phyloP scores from a whole-genome alignment of 2,113 vertebrate species.

The Marmota flaviventris region DNA sequence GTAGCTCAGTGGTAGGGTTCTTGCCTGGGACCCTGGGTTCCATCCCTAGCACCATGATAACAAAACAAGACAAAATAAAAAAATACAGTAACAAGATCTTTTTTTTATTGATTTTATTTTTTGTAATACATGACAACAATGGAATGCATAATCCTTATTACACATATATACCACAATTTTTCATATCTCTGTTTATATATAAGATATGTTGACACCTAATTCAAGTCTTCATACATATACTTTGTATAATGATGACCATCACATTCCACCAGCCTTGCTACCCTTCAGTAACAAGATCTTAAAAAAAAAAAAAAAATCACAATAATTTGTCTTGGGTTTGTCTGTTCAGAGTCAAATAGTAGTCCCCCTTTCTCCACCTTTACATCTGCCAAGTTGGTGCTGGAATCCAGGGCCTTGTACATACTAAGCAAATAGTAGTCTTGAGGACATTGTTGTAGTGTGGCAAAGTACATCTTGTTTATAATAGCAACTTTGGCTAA shows the following conservation, averaged over 20 bases:
- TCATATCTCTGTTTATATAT: too few species aligned
- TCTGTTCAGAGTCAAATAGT: background rate
- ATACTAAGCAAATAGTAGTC: background rate
- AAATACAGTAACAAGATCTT: background rate
- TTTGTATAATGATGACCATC: too few species aligned
- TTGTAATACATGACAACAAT: too few species aligned
- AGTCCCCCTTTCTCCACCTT: background rate
- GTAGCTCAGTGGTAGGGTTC: background rate
- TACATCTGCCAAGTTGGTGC: background rate
- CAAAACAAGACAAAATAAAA: background rate
- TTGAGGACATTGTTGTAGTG: background rate
- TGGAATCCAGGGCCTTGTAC: background rate
- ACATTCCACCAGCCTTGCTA: too few species aligned
- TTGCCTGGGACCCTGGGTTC: background rate
- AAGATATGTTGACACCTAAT: too few species aligned
- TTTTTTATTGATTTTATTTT: too few species aligned
- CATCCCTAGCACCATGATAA: too few species aligned
- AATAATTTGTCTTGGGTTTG: background rate
- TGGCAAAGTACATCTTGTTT: background rate
- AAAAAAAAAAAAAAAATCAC: background rate
- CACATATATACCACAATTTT: too few species aligned
- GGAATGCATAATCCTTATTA: too few species aligned
- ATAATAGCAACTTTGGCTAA: background rate
- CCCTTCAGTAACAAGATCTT: background rate
- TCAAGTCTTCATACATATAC: too few species aligned